Conservation (phyloP, 2,888 invertebrate species). For the Spilosoma lubricipeda region DNA sequence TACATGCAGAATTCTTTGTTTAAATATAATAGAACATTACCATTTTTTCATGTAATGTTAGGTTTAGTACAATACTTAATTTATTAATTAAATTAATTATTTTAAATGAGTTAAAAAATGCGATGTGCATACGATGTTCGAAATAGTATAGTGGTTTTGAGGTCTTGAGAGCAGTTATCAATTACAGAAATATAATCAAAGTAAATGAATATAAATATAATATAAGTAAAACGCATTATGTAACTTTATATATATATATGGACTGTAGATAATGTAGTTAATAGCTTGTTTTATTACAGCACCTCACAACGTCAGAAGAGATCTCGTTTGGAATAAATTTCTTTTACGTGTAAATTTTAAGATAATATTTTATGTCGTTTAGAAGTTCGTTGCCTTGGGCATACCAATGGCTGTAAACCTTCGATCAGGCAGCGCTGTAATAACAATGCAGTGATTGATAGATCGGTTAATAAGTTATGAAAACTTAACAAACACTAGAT, state of each 20-base stretch:
- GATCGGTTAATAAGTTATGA: background rate
- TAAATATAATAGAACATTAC: no score
- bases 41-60: no score
- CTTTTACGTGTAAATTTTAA: background rate
- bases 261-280: background rate
- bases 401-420: background rate
- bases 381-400: background rate
- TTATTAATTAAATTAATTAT: no score
- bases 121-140: no score
- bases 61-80: no score
- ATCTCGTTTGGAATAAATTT: background rate
- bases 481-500: background rate
- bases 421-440: background rate
- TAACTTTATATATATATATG: background rate
- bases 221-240: no score
- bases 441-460: background rate
- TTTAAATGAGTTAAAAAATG: no score
- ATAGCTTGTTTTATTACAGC: background rate
- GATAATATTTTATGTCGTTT: background rate
- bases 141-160: no score
- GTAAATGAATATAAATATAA: no score
- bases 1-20: no score
- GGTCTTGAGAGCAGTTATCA: no score
- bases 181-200: no score
- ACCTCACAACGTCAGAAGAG: background rate